Evolutionary conservation across 2,888 invertebrate genomes (phyloP), one percentile per base, ranked within the genome.

Genomic region (Melipona bicolor): DNA sequence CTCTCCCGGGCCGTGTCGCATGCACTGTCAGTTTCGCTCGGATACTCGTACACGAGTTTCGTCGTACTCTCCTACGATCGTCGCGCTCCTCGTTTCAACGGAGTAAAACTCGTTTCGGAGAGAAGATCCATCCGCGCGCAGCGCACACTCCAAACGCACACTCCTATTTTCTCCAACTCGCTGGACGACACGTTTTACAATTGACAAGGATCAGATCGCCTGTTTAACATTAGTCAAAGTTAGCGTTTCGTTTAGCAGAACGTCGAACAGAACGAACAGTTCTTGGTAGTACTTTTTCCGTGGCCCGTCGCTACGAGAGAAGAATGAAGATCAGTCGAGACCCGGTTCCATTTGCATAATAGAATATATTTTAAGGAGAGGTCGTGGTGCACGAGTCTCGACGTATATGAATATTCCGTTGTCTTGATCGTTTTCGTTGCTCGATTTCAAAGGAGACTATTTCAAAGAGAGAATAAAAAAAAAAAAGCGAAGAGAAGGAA

Each of bases 1-100:
- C 88, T 87, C 88, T 88, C 88, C 88, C 88, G 88, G 88, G 88
- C 89, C 87, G 88, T 89, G 88, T 88, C 89, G 88, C 88, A 87
- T 85, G 87, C 88, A 88, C 83, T 89, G 80, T 89, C 89, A 89
- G 88, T 88, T 88, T 89, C 81, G 89, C 89, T 88, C 89, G 88
- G 87, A 81, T 87, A 73, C 85, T 83, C 88, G 54, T 85, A 77
- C 81, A 78, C 74, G 89, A 83, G 86, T 85, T 81, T 81, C 70
- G 73, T 85, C 86, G 86, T 69, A 79, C 71, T 68, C 36, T 32
- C 32, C 54, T 61, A 77, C 79, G 73, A 61, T 76, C 64, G 76
- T 74, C 73, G 79, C 73, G 27, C 43, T 27, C 32, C 72, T 52
- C 65, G 65, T 70, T 43, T 67, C 43, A 71, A 59, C 36, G 36